Conservation (phyloP, 2,888 invertebrate species). For the Drosophila tripunctata region DNA sequence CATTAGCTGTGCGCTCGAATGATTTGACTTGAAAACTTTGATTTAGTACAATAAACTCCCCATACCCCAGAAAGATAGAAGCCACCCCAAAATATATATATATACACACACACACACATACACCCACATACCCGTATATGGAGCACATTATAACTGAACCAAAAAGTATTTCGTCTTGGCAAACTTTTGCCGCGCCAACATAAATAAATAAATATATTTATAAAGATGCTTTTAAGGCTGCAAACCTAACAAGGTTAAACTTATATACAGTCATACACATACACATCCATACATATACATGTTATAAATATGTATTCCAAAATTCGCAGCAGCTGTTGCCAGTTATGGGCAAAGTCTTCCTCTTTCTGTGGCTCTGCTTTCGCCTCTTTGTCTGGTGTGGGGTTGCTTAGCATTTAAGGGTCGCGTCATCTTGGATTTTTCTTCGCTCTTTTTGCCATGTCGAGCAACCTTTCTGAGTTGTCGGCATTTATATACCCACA, state of each 20-base stretch:
- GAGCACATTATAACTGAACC: slow-evolving; percentile 64
- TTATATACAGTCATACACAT: slow-evolving; percentile 26
- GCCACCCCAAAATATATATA: slow-evolving; percentile 12
- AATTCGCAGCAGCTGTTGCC: slow-evolving; percentile 76
- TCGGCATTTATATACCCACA: slow-evolving; percentile 43
- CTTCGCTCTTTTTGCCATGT: background rate
- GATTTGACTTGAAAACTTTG: slow-evolving; percentile 72
- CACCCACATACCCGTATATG: slow-evolving; percentile 26
- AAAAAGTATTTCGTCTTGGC: slow-evolving; percentile 69
- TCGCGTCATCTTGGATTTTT: slow-evolving; percentile 51
- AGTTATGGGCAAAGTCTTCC: slow-evolving; percentile 49
- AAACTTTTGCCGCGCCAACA: slow-evolving; percentile 67
- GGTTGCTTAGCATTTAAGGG: slow-evolving; percentile 68
- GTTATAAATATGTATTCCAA: slow-evolving; percentile 26
- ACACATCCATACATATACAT: slow-evolving; percentile 7
- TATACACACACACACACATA: slow-evolving; percentile 12
- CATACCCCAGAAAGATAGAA: slow-evolving; percentile 11
- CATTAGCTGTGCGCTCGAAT: slow-evolving; percentile 65
- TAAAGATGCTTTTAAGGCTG: slow-evolving; percentile 80
- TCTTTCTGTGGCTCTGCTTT: background rate
- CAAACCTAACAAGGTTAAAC: slow-evolving; percentile 75
- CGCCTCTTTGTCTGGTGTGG: slow-evolving; percentile 28
- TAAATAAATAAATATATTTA: slow-evolving; percentile 81
- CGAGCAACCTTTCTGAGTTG: slow-evolving; percentile 35
- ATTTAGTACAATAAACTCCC: slow-evolving; percentile 65